Conservation (phyloP, 2,113 vertebrate genomes). For the Oreocharis arfaki region DNA sequence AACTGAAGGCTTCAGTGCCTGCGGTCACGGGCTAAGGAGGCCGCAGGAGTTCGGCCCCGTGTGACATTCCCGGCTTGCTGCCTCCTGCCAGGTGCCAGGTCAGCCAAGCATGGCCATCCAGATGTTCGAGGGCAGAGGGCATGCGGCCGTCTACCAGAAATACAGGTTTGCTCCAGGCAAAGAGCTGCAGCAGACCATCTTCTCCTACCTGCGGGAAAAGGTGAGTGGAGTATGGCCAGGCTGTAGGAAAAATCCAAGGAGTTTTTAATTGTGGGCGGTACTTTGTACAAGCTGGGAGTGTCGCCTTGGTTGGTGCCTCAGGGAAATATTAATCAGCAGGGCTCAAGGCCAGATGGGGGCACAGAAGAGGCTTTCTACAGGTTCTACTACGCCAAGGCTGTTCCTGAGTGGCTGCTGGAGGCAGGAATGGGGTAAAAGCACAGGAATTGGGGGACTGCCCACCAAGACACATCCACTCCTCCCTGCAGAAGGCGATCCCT, state of each 20-base stretch:
- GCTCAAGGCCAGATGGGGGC: not conserved
- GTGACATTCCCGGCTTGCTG: not conserved
- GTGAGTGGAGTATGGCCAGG: conserved; percentile 14
- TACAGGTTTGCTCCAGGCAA: conserved; percentile 72
- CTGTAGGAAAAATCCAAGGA: not conserved
- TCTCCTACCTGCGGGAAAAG: conserved; percentile 75
- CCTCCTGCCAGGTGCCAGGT: not conserved
- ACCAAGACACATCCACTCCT: accelerated
- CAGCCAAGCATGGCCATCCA: conserved; percentile 63
- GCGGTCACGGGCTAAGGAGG: accelerated
- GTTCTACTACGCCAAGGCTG: accelerated
- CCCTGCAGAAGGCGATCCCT: conserved; percentile 39
- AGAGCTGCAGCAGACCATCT: conserved; percentile 64
- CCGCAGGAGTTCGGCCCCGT: not conserved
- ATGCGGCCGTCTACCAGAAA: conserved; percentile 76
- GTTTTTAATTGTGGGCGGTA: not conserved
- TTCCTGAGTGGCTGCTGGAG: not conserved
- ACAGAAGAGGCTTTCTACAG: not conserved
- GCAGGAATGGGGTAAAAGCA: not conserved
- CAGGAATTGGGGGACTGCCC: accelerated
- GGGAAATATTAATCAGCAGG: not conserved
- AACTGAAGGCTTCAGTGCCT: not conserved
- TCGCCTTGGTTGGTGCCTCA: not conserved
- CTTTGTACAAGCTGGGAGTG: not conserved
- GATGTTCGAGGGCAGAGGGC: conserved; percentile 76